Evolutionary conservation across 2,888 invertebrate genomes (phyloP), one percentile per base, ranked within the genome.

Genomic region (Ernsta delagoae): DNA sequence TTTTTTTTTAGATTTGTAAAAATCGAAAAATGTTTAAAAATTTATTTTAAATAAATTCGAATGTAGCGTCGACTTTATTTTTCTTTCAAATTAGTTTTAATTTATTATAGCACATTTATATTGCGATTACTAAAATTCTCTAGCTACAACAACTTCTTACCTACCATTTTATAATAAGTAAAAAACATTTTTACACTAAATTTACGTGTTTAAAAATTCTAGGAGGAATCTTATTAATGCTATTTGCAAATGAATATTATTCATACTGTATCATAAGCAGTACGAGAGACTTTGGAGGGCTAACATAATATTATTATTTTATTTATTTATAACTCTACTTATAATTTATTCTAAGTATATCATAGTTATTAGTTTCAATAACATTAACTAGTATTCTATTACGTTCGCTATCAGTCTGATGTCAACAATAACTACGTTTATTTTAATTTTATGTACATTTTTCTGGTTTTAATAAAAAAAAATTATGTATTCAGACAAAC

Each of bases 341-440:
- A 39, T 5, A 16, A 16, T 50, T 50, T 8, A 50, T 50, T 50
- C 54, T 60, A 67, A 11, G 43, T 56, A 64, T 43, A 45, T 41
- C 39, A 11, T 54, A 34, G 34, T 34, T 12, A 39, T 41, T 53
- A 54, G 24, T 39, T 16, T 39, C 45, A 60, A 9, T 39, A 59
- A 24, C 12, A 65, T 66, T 60, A 66, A n/a, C 67, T 61, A 67
- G 36, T 67, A 70, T 71, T 73, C 77, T 82, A 81, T 79, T 78
- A 83, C 84, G 83, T 80, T 83, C 72, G 79, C 87, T 90, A 90
- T 91, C 90, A 91, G 90, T 91, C 90, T 89, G 91, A 83, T 65
- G 68, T 69, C 65, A 71, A 71, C 69, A 70, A 70, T 67, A 60
- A 53, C 62, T 70, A 64, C 63, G 65, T 48, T 61, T 59, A 59